Evolutionary conservation across 1,140 invertebrate genomes (phyloP).

Genomic region (Tachypleus tridentatus): DNA sequence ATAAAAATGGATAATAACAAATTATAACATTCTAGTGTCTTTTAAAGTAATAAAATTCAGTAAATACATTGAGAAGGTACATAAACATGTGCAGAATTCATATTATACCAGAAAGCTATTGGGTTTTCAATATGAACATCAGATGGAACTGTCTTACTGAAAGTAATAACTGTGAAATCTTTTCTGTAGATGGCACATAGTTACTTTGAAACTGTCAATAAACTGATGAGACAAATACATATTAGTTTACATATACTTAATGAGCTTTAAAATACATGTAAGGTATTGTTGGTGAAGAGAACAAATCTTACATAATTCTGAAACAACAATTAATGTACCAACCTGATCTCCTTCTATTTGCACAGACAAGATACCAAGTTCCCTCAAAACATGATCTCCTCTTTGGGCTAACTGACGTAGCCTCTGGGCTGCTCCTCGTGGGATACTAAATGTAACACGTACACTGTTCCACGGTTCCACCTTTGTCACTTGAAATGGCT

Average conservation of each 20-base stretch:
- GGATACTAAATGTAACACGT: constrained; percentile 90
- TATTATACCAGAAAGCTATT: too few species aligned
- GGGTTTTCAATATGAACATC: too few species aligned
- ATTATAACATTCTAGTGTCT: background rate
- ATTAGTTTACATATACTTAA: too few species aligned
- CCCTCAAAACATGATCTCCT: constrained; percentile 69
- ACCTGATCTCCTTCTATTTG: constrained; percentile 92
- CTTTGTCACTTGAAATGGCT: constrained; percentile 54
- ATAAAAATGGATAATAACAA: background rate
- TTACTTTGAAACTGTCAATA: too few species aligned
- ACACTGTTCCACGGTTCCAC: constrained; percentile 98
- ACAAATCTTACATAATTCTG: background rate
- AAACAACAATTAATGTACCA: constrained; percentile 16
- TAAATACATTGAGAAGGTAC: background rate
- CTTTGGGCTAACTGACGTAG: constrained; percentile 78
- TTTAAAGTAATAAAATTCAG: background rate
- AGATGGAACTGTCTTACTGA: too few species aligned
- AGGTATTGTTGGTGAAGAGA: too few species aligned
- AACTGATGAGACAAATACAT: too few species aligned
- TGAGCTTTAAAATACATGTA: too few species aligned
- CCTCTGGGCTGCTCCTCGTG: constrained; percentile 78
- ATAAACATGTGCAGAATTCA: too few species aligned
- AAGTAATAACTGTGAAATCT: too few species aligned
- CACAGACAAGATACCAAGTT: constrained; percentile 86
- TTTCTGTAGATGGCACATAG: too few species aligned